A percentile compares a stretch with the other conserved stretches of the same genome.
Conservation (phyloP, 2,113 vertebrate genomes). For the Saccopteryx bilineata region DNA sequence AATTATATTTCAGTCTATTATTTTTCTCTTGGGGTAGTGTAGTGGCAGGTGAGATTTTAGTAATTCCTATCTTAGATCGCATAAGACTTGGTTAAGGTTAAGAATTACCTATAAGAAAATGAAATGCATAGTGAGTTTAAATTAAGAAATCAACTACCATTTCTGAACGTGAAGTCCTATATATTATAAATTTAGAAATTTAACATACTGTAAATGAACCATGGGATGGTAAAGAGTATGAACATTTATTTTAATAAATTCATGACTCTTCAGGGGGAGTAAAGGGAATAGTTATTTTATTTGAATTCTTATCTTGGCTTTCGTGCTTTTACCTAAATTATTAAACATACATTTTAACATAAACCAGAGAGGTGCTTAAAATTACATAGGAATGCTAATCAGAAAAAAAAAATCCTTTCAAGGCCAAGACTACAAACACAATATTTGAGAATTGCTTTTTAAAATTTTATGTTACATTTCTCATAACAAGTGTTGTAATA, state of each 20-base stretch:
- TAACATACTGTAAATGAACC: conserved; percentile 29
- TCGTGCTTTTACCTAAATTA: conserved; percentile 66
- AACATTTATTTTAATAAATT: conserved; percentile 70
- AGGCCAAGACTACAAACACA: conserved; percentile 54
- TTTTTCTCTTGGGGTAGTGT: neutral
- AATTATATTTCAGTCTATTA: neutral
- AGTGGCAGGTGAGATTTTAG: neutral
- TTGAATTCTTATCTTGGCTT: conserved; percentile 61
- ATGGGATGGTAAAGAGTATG: neutral
- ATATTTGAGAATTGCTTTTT: conserved; percentile 74
- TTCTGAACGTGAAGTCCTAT: neutral
- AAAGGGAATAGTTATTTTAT: conserved; percentile 55
- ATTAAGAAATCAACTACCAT: neutral
- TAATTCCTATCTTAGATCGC: neutral
- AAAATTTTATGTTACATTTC: conserved; percentile 76
- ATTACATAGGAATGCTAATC: conserved; percentile 73
- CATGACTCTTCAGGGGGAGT: neutral
- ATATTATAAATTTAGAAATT: conserved; percentile 34
- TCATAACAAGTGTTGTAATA: conserved; percentile 71
- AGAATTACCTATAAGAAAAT: neutral
- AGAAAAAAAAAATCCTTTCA: conserved; percentile 58
- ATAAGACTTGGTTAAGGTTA: neutral
- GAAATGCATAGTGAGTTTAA: neutral
- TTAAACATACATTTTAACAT: conserved; percentile 72
- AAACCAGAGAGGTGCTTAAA: conserved; percentile 65